These are phyloP conservation scores for Cataglyphis hispanica DNA, from an alignment of 1,140 invertebrate genomes.

Conservation along the genomic window DNA sequence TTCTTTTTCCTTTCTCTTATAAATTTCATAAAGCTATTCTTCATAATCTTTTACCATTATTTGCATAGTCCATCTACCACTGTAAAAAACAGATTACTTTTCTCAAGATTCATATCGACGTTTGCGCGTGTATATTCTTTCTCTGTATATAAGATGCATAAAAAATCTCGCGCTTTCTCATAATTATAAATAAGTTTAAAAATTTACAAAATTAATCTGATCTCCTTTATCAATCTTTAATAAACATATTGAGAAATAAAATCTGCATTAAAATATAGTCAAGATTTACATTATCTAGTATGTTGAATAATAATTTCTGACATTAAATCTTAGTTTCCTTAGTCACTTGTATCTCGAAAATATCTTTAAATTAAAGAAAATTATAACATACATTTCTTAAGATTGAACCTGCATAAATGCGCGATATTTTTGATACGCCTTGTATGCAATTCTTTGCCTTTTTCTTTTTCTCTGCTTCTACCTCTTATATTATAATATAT, in stretches of 20 bases:
- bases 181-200: not conserved
- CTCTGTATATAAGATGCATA: not conserved
- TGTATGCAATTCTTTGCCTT: conserved; percentile 42
- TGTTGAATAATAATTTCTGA: not conserved
- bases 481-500: conserved; percentile 73
- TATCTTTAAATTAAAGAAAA: not conserved
- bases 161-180: conserved; percentile 40
- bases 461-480: conserved; percentile 53
- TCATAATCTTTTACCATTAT: conserved; percentile 65
- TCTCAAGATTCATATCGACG: conserved; percentile 45
- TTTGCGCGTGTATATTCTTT: not conserved
- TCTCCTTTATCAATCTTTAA: conserved; percentile 9
- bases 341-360: not conserved
- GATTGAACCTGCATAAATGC: not conserved
- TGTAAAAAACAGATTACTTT: conserved; percentile 59
- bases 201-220: not conserved
- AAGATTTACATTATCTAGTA: not conserved
- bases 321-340: not conserved
- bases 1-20: conserved; percentile 54
- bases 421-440: conserved; percentile 23
- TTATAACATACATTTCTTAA: not conserved
- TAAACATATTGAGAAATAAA: not conserved
- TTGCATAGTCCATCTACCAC: conserved; percentile 46
- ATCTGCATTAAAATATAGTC: not conserved
- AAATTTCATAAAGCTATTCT: conserved; percentile 79